Percentiles rank a stretch among this genome's conserved stretches.
These are phyloP conservation scores for Pristionchus exspectatus DNA, from an alignment of 2,888 invertebrate genomes.

Conservation along the genomic window DNA sequence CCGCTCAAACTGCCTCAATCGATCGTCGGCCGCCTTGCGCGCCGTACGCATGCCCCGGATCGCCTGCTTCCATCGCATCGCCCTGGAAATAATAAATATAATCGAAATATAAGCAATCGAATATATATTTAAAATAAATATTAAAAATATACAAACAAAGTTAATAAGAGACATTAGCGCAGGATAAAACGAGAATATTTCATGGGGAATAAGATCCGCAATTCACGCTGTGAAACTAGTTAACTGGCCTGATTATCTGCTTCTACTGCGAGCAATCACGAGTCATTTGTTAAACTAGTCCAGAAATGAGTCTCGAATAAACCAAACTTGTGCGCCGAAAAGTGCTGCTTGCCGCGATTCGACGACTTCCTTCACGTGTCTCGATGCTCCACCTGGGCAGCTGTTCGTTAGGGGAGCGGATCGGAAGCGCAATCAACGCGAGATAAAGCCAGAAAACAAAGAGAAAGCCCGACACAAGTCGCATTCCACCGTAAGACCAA, in stretches of 20 bases:
- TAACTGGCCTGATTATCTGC: no score
- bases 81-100: background rate
- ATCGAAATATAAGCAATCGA: background rate
- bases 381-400: background rate
- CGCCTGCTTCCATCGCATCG: conserved; percentile 52
- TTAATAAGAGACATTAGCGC: no score
- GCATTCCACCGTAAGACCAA: background rate
- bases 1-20: conserved; percentile 52
- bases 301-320: background rate
- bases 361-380: conserved; percentile 17
- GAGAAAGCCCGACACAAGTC: conserved; percentile 22
- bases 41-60: conserved; percentile 53
- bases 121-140: no score
- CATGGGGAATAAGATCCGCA: no score
- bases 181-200: no score
- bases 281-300: background rate
- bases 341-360: conserved; percentile 6
- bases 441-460: conserved; percentile 26
- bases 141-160: background rate
- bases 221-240: no score
- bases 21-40: conserved; percentile 52
- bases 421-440: background rate
- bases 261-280: no score
- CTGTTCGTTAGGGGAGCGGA: background rate
- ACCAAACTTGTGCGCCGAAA: background rate